A percentile compares a stretch with the other conserved stretches of the same genome.
Conservation (phyloP, 92 coral and sea anemone genomes). For the Pocillopora meandrina region DNA sequence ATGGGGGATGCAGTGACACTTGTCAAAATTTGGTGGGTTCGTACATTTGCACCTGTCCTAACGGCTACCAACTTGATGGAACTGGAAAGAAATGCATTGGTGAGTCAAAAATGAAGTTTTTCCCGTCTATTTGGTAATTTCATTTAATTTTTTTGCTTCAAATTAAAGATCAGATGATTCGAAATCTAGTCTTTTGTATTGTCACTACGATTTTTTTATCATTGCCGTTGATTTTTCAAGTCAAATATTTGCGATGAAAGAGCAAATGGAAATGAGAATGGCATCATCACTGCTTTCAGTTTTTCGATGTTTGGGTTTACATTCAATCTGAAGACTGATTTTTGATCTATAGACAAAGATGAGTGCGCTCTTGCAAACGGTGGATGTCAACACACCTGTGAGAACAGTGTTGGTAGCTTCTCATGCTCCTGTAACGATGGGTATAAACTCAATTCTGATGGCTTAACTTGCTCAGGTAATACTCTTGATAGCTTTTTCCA, state of each 20-base stretch:
- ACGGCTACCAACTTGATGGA: slow-evolving; percentile 60
- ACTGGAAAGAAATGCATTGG: slow-evolving; percentile 61
- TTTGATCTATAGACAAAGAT: slow-evolving; percentile 45
- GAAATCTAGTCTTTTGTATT: too few relatives aligned
- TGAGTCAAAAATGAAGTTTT: slow-evolving; percentile 4
- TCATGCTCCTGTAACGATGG: slow-evolving; percentile 61
- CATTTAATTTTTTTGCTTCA: too few relatives aligned
- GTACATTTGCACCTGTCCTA: slow-evolving; percentile 72
- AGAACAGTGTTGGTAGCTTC: slow-evolving; percentile 58
- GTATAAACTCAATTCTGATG: slow-evolving; percentile 24
- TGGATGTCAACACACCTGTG: slow-evolving; percentile 66
- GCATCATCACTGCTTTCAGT: too few relatives aligned
- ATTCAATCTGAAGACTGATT: neutral
- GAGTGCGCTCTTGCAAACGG: slow-evolving; percentile 68
- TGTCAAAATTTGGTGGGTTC: slow-evolving; percentile 73
- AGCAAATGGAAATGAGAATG: too few relatives aligned
- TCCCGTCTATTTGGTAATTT: too few relatives aligned
- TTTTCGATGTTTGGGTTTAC: too few relatives aligned
- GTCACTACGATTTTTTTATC: too few relatives aligned
- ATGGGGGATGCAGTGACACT: slow-evolving; percentile 78
- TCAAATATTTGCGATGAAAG: too few relatives aligned
- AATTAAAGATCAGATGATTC: too few relatives aligned
- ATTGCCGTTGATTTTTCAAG: too few relatives aligned
- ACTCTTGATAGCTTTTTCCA: neutral
- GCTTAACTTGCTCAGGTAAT: slow-evolving; percentile 65